These are phyloP conservation scores for Bucorvus abyssinicus DNA, from an alignment of 2,797 vertebrate species.

Conservation along the genomic window DNA sequence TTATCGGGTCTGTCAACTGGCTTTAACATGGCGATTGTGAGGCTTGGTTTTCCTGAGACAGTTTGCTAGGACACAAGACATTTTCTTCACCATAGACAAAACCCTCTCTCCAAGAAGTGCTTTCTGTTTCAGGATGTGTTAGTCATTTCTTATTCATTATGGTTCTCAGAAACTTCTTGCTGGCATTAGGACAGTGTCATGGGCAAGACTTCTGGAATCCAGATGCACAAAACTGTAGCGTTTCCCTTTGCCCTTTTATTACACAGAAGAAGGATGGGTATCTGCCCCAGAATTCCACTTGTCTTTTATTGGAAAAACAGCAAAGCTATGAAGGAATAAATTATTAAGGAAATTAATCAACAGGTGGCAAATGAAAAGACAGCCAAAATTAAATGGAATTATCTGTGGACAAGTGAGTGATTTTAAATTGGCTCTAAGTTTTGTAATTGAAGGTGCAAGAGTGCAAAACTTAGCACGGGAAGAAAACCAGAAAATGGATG, in stretches of 20 bases:
- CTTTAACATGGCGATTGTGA: fast-evolving
- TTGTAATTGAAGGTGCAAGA: neutral
- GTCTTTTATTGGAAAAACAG: neutral
- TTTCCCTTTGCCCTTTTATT: neutral
- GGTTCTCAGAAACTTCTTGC: neutral
- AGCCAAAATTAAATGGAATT: neutral
- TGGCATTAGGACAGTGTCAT: fast-evolving
- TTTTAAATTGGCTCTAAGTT: neutral
- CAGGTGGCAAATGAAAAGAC: neutral
- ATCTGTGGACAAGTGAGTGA: neutral
- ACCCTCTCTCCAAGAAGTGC: neutral
- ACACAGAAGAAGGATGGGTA: neutral
- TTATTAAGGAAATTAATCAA: neutral
- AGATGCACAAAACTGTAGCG: fast-evolving
- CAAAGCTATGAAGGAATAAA: neutral
- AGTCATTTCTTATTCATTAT: neutral
- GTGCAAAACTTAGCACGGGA: neutral
- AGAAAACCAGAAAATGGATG: neutral
- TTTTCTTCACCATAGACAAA: neutral
- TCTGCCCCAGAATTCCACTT: neutral
- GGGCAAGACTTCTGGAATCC: neutral
- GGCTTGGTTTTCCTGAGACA: neutral
- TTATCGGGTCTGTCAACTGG: neutral
- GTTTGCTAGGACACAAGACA: neutral
- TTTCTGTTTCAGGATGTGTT: neutral